phyloP scores from a whole-genome alignment of 2,888 invertebrate species.

The Tetragonisca angustula region DNA sequence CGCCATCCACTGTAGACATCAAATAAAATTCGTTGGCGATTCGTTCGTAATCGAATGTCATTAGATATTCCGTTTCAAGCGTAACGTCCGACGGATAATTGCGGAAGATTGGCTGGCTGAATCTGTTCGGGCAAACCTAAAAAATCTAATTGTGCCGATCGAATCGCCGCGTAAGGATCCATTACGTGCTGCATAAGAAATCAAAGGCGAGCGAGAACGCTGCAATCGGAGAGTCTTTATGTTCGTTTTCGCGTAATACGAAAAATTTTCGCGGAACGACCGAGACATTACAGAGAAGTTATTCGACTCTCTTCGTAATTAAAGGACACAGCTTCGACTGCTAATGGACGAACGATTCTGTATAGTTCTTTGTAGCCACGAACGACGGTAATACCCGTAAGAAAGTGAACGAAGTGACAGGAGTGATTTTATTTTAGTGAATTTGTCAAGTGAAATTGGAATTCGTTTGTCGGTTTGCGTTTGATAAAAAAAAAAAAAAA shows the following conservation, averaged over 20 bases:
- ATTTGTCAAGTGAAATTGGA: no score
- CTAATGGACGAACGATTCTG: neutral
- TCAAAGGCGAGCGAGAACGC: neutral
- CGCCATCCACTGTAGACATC: neutral
- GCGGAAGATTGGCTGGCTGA: constrained; percentile 3
- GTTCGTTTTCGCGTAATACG: neutral
- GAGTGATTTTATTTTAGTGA: no score
- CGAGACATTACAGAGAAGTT: no score
- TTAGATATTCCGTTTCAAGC: constrained; percentile 40
- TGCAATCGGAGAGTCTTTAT: neutral
- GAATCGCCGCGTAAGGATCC: neutral
- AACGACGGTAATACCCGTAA: no score
- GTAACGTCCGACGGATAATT: neutral
- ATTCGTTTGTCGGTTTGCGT: no score
- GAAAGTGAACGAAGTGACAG: no score
- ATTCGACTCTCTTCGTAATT: neutral
- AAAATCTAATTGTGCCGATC: neutral
- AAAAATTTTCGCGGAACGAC: neutral
- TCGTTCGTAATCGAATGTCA: neutral
- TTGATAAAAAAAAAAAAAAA: no score
- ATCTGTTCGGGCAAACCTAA: neutral
- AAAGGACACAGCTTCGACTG: neutral
- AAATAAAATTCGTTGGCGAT: neutral
- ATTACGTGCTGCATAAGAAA: constrained; percentile 11
- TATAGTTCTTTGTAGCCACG: no score